Evolutionary conservation across 2,113 vertebrate species (phyloP), one percentile per base, ranked within the genome.

Genomic region (Campylorhamphus procurvoides): DNA sequence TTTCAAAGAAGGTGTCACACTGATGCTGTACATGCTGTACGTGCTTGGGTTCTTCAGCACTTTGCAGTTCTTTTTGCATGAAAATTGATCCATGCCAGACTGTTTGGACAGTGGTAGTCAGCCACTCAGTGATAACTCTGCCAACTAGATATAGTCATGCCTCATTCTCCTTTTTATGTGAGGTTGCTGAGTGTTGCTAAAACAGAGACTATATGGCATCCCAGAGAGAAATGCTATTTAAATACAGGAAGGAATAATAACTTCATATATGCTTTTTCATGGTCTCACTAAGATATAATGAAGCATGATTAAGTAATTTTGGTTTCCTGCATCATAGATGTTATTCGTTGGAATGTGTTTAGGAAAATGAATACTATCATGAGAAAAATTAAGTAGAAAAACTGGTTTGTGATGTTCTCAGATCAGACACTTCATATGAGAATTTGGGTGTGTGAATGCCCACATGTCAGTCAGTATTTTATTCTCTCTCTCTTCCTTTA

Each of bases 321-420:
- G 64, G 42, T 88, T 90, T 67, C 64, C 29, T 89, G 68, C 35
- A 12, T 90, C 60, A 50, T 63, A 49, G 76, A 71, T 86, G 33
- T n/a, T 58, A 17, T 69, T 88, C 1, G 0, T 29, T 86, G 56
- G 27, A 93, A 67, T 77, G 59, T 63, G 33, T 86, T 92, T 81
- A 67, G 80, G 55, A 92, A 88, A 93, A 55, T 59, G 88, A 88
- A 74, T 62, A 64, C 16, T 90, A 73, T 90, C 87, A 60, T 80
- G 42, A 94, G 55, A 92, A 49, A 71, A 86, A 90, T 90, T 69
- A 90, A 35, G 83, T 71, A 86, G 90, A 90, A 88, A 94, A 94
- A 86, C 90, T 92, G 76, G 72, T 95, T 95, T 81, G 76, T 66
- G 47, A 67, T 88, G 50, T 74, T 77, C 56, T 80, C 27, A 13